These are phyloP conservation scores for Borostomias antarcticus DNA, from an alignment of 2,797 vertebrate species.

Conservation along the genomic window DNA sequence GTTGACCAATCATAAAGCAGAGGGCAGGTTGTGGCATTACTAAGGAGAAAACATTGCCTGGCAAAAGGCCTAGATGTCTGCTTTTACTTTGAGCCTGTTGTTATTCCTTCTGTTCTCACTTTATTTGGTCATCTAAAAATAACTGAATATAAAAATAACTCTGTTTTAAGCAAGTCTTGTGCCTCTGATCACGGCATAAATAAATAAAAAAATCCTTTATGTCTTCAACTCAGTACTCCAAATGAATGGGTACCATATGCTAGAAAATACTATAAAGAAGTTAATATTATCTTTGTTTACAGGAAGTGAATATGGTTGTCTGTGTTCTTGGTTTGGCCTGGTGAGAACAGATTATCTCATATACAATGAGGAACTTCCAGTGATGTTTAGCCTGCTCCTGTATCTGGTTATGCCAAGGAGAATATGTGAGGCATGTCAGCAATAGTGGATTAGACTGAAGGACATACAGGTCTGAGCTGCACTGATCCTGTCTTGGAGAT, in stretches of 20 bases:
- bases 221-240: background rate
- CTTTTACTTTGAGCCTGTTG: background rate
- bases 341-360: too few relatives aligned
- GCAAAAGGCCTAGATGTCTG: background rate
- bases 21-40: conserved; percentile 35
- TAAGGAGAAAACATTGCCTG: conserved; percentile 17
- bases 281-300: too few relatives aligned
- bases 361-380: too few relatives aligned
- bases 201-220: background rate
- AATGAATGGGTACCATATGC: too few relatives aligned
- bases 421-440: too few relatives aligned
- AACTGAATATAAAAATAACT: background rate
- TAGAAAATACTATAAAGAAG: background rate
- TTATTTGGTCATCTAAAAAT: background rate
- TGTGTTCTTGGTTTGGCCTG: too few relatives aligned
- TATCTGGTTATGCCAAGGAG: too few relatives aligned
- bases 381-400: too few relatives aligned
- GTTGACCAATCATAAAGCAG: conserved; percentile 62
- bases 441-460: too few relatives aligned
- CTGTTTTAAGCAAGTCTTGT: background rate
- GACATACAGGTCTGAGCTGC: too few relatives aligned
- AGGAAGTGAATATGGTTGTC: too few relatives aligned
- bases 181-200: background rate
- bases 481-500: too few relatives aligned
- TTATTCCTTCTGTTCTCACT: background rate